Evolutionary conservation across 30 jellyfish, hydroid and myxozoan species (phyloP).

Genomic region (Euphysa ruthae): DNA sequence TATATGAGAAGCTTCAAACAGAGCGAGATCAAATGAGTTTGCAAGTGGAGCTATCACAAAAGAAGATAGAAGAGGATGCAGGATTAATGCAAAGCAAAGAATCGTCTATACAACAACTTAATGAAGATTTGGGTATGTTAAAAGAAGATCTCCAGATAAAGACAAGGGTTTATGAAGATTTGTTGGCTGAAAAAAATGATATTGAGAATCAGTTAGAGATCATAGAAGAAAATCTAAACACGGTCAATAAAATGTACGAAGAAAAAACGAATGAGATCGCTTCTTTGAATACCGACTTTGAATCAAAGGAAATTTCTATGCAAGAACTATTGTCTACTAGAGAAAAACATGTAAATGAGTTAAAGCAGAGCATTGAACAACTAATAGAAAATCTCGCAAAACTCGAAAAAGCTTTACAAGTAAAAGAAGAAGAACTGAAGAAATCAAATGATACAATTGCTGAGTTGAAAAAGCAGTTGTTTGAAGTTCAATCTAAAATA

Average conservation of each 20-base stretch:
- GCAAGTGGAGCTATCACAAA: background rate
- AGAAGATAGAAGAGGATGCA: slow-evolving; percentile 11
- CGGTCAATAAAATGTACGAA: background rate
- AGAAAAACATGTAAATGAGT: background rate
- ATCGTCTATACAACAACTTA: slow-evolving; percentile 8
- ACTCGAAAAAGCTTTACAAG: background rate
- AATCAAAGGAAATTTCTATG: background rate
- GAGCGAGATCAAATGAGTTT: slow-evolving; percentile 3
- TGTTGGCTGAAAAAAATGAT: slow-evolving; percentile 13
- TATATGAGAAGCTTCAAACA: background rate
- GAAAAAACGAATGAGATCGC: background rate
- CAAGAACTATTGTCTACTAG: background rate
- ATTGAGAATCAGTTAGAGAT: slow-evolving; percentile 3
- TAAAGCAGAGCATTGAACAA: background rate
- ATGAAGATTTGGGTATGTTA: background rate
- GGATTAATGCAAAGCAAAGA: slow-evolving; percentile 28
- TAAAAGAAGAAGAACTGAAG: slow-evolving; percentile 17
- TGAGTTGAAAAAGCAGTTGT: background rate
- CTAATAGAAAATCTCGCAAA: background rate
- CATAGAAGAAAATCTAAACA: slow-evolving; percentile 2
- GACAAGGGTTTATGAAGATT: slow-evolving; percentile 21
- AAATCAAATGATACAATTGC: background rate
- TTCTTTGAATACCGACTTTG: background rate
- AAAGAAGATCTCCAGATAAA: slow-evolving; percentile 31
- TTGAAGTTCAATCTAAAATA: background rate